Evolutionary conservation across 2,888 invertebrate genomes (phyloP).

Genomic region (Ormyrus rosae): DNA sequence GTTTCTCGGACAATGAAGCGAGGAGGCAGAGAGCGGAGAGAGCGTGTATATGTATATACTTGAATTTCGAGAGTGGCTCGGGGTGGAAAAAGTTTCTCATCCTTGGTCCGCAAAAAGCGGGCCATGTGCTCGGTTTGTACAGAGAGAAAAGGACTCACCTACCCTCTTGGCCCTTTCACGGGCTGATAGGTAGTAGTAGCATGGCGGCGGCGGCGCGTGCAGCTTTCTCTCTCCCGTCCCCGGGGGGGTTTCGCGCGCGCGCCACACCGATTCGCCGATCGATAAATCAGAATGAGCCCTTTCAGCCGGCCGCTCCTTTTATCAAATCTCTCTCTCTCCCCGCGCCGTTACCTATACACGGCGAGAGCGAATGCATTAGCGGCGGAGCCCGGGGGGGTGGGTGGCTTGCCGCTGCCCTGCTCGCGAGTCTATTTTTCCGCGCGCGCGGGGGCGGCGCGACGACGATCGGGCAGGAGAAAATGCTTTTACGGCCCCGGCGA

Average conservation of each 20-base stretch:
- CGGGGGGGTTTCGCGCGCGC: constrained; percentile 1
- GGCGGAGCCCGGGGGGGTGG: constrained; percentile 6
- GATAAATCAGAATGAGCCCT: constrained; percentile 57
- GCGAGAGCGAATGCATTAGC: constrained; percentile 44
- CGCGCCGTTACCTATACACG: background rate
- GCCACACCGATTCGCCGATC: constrained; percentile 40
- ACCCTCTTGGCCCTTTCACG: constrained; percentile 20
- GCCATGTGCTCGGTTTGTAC: constrained; percentile 21
- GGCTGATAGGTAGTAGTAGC: constrained; percentile 25
- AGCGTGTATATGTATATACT: too few relatives aligned
- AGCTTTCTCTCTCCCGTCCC: constrained; percentile 2
- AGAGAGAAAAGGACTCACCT: constrained; percentile 27
- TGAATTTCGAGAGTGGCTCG: too few relatives aligned
- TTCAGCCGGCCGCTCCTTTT: constrained; percentile 20
- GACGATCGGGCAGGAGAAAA: background rate
- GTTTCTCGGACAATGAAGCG: too few relatives aligned
- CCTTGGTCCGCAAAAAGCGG: background rate
- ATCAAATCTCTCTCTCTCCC: background rate
- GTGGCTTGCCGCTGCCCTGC: background rate
- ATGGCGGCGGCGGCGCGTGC: constrained; percentile 2
- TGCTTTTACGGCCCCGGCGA: constrained; percentile 33
- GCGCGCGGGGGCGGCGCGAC: background rate
- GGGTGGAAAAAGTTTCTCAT: constrained; percentile 16
- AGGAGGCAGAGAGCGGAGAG: too few relatives aligned
- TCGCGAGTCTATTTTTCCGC: background rate